These are phyloP conservation scores for Halcyon leucocephala DNA, from an alignment of 2,797 vertebrate species.

Conservation along the genomic window DNA sequence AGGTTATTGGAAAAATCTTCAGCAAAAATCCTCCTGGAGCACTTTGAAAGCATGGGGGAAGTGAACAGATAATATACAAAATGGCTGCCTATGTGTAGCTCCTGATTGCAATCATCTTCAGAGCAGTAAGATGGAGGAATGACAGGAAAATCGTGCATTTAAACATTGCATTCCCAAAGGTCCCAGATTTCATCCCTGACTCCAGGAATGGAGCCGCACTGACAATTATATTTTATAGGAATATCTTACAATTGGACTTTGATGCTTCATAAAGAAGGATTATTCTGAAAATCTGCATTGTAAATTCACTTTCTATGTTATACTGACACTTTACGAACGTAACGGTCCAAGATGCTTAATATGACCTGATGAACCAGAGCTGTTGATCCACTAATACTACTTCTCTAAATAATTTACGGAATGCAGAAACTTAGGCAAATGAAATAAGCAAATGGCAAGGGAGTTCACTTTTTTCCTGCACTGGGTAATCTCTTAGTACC, in stretches of 20 bases:
- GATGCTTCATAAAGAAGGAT: neutral
- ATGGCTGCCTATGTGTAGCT: neutral
- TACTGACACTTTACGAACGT: neutral
- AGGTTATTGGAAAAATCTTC: slow-evolving; percentile 34
- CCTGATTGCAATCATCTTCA: slow-evolving; percentile 36
- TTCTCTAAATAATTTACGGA: slow-evolving; percentile 28
- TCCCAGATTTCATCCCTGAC: neutral
- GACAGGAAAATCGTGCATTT: neutral
- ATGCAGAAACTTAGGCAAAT: neutral
- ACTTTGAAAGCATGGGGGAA: slow-evolving; percentile 21
- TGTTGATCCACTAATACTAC: slow-evolving; percentile 27
- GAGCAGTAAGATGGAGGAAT: neutral
- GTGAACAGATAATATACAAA: neutral
- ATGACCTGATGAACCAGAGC: slow-evolving; percentile 9
- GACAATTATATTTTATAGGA: neutral
- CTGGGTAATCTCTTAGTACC: neutral
- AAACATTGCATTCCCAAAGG: neutral
- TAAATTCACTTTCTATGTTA: neutral
- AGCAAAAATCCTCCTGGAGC: slow-evolving; percentile 7
- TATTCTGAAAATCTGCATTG: neutral
- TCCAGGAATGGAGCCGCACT: neutral
- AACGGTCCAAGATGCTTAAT: slow-evolving; percentile 9
- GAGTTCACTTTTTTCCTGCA: neutral
- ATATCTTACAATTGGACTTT: neutral
- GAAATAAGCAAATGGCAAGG: neutral